Percentiles rank a stretch among this genome's conserved stretches.
Evolutionary conservation across 2,113 vertebrate species (phyloP).

Genomic region (Stegostoma tigrinum): DNA sequence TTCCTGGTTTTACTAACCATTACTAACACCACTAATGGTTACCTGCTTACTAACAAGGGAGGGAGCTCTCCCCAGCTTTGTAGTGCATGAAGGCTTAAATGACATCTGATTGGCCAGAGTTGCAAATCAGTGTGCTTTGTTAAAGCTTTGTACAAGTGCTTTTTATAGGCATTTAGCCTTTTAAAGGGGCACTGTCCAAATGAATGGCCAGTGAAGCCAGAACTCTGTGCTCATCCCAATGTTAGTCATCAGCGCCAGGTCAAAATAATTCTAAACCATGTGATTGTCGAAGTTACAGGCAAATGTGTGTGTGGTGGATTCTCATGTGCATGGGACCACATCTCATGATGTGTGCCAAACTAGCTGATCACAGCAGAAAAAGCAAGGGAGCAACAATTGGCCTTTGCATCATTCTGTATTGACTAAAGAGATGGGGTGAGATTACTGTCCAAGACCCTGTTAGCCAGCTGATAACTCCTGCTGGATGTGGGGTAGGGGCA

Average conservation of each 20-base stretch:
- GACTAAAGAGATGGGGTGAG: neutral
- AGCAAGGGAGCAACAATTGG: neutral
- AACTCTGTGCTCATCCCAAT: neutral
- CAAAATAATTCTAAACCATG: neutral
- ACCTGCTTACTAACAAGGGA: constrained; percentile 33
- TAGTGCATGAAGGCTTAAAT: constrained; percentile 27
- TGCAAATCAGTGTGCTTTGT: neutral
- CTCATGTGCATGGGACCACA: neutral
- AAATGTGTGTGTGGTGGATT: neutral
- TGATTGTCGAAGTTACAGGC: neutral
- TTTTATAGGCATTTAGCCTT: neutral
- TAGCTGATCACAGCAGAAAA: neutral
- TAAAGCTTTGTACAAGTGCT: neutral
- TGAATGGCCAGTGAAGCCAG: neutral
- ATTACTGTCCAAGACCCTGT: neutral
- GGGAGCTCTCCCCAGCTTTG: constrained; percentile 18
- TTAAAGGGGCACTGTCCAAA: neutral
- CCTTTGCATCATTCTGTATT: neutral
- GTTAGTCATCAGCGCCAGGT: neutral
- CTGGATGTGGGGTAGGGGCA: neutral
- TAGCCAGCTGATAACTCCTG: neutral
- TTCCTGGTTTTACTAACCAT: constrained; percentile 34
- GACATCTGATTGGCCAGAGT: neutral
- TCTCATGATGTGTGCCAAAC: neutral
- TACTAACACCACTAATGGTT: constrained; percentile 35